Conservation (phyloP, 2,888 invertebrate species). For the Diarsia dahlii region DNA sequence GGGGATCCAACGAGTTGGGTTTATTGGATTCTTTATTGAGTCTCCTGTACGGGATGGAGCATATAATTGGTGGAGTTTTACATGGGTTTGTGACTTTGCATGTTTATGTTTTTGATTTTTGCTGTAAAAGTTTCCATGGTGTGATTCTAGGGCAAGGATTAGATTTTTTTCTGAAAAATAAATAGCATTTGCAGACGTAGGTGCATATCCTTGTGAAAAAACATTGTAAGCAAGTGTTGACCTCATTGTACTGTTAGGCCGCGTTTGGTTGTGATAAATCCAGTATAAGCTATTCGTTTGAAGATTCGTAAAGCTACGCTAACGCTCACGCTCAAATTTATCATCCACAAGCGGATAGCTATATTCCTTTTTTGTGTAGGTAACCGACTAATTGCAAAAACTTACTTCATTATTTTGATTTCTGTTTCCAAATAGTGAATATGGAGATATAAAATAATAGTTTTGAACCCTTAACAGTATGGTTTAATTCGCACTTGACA, state of each 20-base stretch:
- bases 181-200: background rate
- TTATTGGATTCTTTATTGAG: slow-evolving; percentile 40
- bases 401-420: too few relatives aligned
- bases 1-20: background rate
- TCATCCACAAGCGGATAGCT: too few relatives aligned
- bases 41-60: slow-evolving; percentile 3
- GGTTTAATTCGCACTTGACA: background rate
- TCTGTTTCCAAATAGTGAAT: background rate
- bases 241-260: background rate
- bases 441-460: background rate
- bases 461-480: background rate
- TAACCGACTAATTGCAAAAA: too few relatives aligned
- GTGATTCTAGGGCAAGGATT: background rate
- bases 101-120: background rate
- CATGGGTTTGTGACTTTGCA: background rate
- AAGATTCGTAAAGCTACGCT: too few relatives aligned
- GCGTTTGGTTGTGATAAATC: background rate
- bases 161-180: too few relatives aligned
- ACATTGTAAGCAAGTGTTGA: background rate
- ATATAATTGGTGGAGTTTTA: slow-evolving; percentile 28
- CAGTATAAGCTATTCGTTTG: too few relatives aligned
- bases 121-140: background rate
- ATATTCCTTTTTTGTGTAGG: too few relatives aligned
- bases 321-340: too few relatives aligned
- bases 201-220: background rate